phyloP scores from a whole-genome alignment of 2,888 invertebrate genomes.

The Zonitis immaculata region DNA sequence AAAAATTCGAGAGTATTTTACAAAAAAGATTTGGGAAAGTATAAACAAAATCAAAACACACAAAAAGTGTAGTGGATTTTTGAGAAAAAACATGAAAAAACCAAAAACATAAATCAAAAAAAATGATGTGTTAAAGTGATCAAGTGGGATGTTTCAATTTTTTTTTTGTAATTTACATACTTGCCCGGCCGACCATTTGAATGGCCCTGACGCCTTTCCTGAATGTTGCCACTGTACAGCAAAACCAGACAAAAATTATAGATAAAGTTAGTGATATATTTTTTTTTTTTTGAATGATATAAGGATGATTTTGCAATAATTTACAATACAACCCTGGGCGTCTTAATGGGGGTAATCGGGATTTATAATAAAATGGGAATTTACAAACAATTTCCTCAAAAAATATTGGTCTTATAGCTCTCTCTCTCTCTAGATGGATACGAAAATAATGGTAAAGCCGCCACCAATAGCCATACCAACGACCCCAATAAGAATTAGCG shows the following conservation, averaged over 20 bases:
- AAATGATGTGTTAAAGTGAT: constrained; percentile 14
- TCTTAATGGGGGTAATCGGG: neutral
- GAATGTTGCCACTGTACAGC: constrained; percentile 91
- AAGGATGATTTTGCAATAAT: constrained; percentile 1
- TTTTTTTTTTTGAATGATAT: neutral
- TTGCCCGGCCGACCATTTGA: constrained; percentile 97
- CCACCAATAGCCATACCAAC: neutral
- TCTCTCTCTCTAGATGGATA: too few relatives aligned
- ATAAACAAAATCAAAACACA: too few relatives aligned
- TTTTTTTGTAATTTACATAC: constrained; percentile 68
- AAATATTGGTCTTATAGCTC: neutral
- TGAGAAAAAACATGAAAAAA: neutral
- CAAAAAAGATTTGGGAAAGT: too few relatives aligned
- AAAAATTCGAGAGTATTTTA: too few relatives aligned
- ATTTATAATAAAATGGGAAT: neutral
- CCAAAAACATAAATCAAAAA: constrained; percentile 3
- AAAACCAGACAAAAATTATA: constrained; percentile 50
- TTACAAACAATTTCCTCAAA: neutral
- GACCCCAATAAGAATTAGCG: too few relatives aligned
- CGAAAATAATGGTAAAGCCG: too few relatives aligned
- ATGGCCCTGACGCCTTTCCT: constrained; percentile 99
- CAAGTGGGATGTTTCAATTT: constrained; percentile 11
- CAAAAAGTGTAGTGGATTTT: neutral
- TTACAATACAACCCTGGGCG: constrained; percentile 15
- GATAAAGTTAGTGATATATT: constrained; percentile 43